Evolutionary conservation across 2,888 invertebrate species (phyloP), one percentile per base, ranked within the genome.

Genomic region (Pristionchus maxplancki): DNA sequence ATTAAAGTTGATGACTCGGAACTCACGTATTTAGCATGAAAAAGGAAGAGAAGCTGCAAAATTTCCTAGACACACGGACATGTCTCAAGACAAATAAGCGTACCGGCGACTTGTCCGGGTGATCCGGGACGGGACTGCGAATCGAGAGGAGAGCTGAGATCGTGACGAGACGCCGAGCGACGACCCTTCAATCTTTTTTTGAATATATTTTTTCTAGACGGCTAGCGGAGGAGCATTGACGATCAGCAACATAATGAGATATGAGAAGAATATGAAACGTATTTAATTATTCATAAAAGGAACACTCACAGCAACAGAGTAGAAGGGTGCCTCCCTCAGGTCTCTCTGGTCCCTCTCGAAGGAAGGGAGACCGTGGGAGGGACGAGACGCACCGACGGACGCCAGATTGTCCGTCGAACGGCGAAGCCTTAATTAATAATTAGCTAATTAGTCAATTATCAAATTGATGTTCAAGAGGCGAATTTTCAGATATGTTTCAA

Each of bases 81-180:
- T 44, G 44, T 44, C n/a, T n/a, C n/a, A n/a, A n/a, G n/a, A n/a
- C n/a, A n/a, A n/a, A n/a, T n/a, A n/a, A n/a, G n/a, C 37, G 6
- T 48, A 78, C 78, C 78, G 15, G 92, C 93, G 31, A 93, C 92
- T 31, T 92, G 91, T 37, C 87, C 87, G n/a, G 87, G 87, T 15
- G 87, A 87, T 20, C 87, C 87, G 9, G 87, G 87, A 11, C 87
- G 87, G n/a, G 87, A 87, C 31, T 62, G 74, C 37, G 71, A 82
- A 17, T 82, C 50, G 24, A 82, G 82, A 4, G 82, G 53, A 31
- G 82, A 82, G 28, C 64, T 62, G 50, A 85, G 85, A 53, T 85
- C 85, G 44, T 58, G 85, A 40, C 85, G 58, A 15, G 85, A 85
- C 8, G 44, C 85, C 8, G 85, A 85, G 13, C 85, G 85, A 64